phyloP scores from a whole-genome alignment of 1,140 invertebrate species.

The Ladona fulva region DNA sequence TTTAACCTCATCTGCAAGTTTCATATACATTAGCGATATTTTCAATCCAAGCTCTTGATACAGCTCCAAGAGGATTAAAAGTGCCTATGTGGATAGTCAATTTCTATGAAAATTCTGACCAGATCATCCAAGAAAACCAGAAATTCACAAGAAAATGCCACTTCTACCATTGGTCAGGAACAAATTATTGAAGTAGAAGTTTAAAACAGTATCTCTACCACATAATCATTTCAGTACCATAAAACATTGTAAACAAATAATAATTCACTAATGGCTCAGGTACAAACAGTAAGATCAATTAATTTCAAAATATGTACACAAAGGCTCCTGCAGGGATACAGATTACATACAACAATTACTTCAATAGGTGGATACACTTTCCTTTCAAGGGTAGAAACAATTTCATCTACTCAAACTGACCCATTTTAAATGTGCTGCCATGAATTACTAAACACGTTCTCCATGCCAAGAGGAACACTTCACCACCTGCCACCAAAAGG shows the following conservation, averaged over 20 bases:
- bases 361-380: neutral
- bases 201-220: neutral
- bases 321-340: neutral
- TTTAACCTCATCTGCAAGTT: neutral
- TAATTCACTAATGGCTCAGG: conserved; percentile 5
- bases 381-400: neutral
- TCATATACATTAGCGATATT: neutral
- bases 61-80: neutral
- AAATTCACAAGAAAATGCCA: neutral
- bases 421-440: neutral
- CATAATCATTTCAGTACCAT: neutral
- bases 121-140: neutral
- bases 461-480: neutral
- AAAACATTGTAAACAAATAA: neutral
- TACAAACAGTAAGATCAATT: conserved; percentile 10
- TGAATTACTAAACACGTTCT: neutral
- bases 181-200: neutral
- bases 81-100: neutral
- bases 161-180: neutral
- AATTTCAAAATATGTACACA: neutral
- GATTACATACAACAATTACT: neutral
- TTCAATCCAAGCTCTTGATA: neutral
- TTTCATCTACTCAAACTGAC: neutral
- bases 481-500: neutral
- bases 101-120: neutral